Evolutionary conservation across 2,888 invertebrate genomes (phyloP).

Genomic region (Microchrysa polita): DNA sequence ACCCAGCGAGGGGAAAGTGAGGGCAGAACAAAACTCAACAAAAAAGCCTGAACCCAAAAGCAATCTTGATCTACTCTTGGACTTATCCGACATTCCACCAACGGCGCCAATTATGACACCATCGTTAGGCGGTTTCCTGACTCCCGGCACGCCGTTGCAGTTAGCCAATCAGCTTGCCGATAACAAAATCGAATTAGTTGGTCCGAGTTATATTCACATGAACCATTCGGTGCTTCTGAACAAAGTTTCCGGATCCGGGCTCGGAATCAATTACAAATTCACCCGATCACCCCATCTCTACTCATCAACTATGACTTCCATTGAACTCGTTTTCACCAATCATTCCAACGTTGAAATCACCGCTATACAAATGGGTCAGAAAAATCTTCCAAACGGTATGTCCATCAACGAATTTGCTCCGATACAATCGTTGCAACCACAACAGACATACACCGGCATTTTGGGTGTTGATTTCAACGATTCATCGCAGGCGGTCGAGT

Average conservation of each 20-base stretch:
- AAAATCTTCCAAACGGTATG: slow-evolving; percentile 77
- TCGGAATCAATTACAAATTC: slow-evolving; percentile 74
- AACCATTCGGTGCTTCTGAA: slow-evolving; percentile 74
- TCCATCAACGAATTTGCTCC: slow-evolving; percentile 78
- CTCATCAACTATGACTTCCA: slow-evolving; percentile 81
- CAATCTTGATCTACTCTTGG: slow-evolving; percentile 84
- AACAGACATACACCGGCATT: slow-evolving; percentile 72
- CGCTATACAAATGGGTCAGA: slow-evolving; percentile 68
- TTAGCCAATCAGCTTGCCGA: slow-evolving; percentile 29
- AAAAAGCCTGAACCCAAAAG: slow-evolving; percentile 63
- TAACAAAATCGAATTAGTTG: slow-evolving; percentile 68
- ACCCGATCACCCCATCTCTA: slow-evolving; percentile 83
- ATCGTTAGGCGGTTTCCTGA: slow-evolving; percentile 80
- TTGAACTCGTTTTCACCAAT: slow-evolving; percentile 84
- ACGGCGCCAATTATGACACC: slow-evolving; percentile 77
- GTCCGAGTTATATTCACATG: slow-evolving; percentile 70
- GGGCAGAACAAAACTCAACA: slow-evolving; percentile 43
- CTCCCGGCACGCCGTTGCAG: slow-evolving; percentile 66
- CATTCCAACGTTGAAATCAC: slow-evolving; percentile 66
- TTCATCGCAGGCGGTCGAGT: slow-evolving; percentile 86
- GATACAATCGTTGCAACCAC: slow-evolving; percentile 72
- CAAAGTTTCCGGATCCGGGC: slow-evolving; percentile 76
- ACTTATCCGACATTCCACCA: slow-evolving; percentile 81
- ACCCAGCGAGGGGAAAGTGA: slow-evolving; percentile 50
- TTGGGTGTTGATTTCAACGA: slow-evolving; percentile 93